Base-by-base conservation (phyloP, 2,888 invertebrate genomes). In the Steinernema hermaphroditum region DNA sequence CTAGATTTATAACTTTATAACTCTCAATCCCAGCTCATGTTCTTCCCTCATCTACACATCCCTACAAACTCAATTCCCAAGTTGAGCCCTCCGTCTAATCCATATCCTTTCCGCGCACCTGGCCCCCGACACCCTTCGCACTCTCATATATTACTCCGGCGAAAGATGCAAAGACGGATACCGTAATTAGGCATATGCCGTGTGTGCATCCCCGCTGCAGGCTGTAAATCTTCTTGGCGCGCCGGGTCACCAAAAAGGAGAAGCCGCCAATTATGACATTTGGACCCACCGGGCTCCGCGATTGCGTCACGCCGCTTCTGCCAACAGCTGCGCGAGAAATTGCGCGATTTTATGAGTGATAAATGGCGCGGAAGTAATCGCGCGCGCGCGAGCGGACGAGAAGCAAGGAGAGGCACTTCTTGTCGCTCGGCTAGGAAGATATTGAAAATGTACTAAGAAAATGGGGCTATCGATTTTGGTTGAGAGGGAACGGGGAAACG, bases 181-280 rank as follows among this genome's bases (percentile, higher is more conserved):
- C 54, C 22, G 54, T 54, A 46, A 46, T 46, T 46, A 46, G n/a
- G n/a, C 46, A 19, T 19, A 46, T 46, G 46, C n/a, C 37, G 6
- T 12, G 12, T 37, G 46, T n/a, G 43, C 43, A 41, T 41, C n/a
- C 22, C 9, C 46, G 46, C 16, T 37, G 22, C 46, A 27, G 12
- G 54, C 27, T 54, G 54, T 54, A 54, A 54, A 54, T 54, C 54
- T 54, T 27, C 54, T 27, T 22, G 2, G 12, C 12, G 9, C 54
- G 37, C 12, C 24, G 27, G 54, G 54, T 54, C 54, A 54, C 22
- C 6, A 54, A 49, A 19, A 54, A 27, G 54, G 54, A 54, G 27
- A 54, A 54, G 54, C 54, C 54, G 54, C 54, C 54, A 54, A 54
- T 54, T 54, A 54, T 54, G 54, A 54, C 54, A 54, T 54, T 54